phyloP scores from a whole-genome alignment of 2,888 invertebrate genomes.

The Apotomis capreana region DNA sequence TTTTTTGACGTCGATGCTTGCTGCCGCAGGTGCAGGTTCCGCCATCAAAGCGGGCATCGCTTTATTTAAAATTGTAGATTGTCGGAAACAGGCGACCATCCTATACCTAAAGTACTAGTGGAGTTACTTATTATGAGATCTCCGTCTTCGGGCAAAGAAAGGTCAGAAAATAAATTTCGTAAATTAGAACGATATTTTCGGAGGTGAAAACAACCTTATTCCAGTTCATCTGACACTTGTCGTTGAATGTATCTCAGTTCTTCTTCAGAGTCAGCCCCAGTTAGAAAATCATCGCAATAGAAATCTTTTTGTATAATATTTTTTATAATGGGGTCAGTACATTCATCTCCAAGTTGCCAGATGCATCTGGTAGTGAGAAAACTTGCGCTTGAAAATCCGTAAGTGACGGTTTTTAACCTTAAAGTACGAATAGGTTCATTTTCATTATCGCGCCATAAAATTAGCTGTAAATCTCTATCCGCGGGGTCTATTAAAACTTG shows the following conservation, averaged over 20 bases:
- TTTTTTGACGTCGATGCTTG: constrained; percentile 33
- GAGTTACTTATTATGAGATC: constrained; percentile 26
- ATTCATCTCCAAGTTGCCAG: not conserved
- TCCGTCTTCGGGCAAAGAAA: not conserved
- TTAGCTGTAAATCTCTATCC: constrained; percentile 6
- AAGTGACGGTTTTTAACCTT: constrained; percentile 11
- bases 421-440: constrained; percentile 4
- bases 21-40: not conserved
- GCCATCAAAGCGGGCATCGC: constrained; percentile 3
- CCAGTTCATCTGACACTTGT: constrained; percentile 1
- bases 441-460: constrained; percentile 16
- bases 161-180: not conserved
- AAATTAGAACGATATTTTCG: constrained; percentile 37
- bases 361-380: constrained; percentile 19
- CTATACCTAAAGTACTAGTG: constrained; percentile 39
- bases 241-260: constrained; percentile 26
- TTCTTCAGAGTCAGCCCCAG: constrained; percentile 24
- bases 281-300: constrained; percentile 33
- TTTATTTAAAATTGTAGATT: constrained; percentile 39
- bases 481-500: not conserved
- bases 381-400: constrained; percentile 15
- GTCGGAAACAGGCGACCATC: constrained; percentile 45
- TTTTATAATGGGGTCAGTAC: constrained; percentile 1
- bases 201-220: constrained; percentile 32
- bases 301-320: constrained; percentile 23